phyloP scores from a whole-genome alignment of 2,113 vertebrate species.

The Sorex araneus region DNA sequence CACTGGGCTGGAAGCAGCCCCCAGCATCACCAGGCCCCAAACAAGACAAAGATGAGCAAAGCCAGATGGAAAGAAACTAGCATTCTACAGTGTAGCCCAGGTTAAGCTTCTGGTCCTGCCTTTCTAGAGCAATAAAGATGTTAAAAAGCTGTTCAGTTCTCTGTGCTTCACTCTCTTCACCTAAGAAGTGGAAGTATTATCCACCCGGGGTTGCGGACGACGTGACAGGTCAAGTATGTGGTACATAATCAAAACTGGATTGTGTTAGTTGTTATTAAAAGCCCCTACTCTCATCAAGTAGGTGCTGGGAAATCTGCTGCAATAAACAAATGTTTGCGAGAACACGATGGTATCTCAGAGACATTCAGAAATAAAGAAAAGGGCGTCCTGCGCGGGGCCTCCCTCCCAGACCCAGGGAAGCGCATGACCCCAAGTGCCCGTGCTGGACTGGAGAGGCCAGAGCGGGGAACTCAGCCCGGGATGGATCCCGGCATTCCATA shows the following conservation, averaged over 20 bases:
- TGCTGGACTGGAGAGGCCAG: too few species aligned
- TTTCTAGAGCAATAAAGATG: neutral
- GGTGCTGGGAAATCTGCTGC: slow-evolving; percentile 67
- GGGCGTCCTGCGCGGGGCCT: too few species aligned
- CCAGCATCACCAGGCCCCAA: too few species aligned
- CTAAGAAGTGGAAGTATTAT: slow-evolving; percentile 48
- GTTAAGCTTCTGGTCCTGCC: slow-evolving; percentile 21
- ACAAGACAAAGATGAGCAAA: neutral
- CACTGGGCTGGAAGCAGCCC: too few species aligned
- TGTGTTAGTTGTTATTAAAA: slow-evolving; percentile 62
- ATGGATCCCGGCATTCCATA: too few species aligned
- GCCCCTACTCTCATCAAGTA: slow-evolving; percentile 66
- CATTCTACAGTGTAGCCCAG: slow-evolving; percentile 2
- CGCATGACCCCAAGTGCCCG: too few species aligned
- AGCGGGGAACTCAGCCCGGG: too few species aligned
- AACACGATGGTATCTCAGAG: slow-evolving; percentile 22
- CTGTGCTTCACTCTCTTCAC: neutral
- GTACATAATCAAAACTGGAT: slow-evolving; percentile 69
- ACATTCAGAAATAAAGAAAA: slow-evolving; percentile 59
- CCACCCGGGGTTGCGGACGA: neutral
- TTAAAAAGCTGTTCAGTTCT: slow-evolving; percentile 51
- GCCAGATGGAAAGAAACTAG: neutral
- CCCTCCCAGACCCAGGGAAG: too few species aligned
- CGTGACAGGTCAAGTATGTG: slow-evolving; percentile 46
- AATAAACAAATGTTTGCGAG: slow-evolving; percentile 28